Evolutionary conservation across 1,140 invertebrate species (phyloP).

Genomic region (Eumeta japonica): DNA sequence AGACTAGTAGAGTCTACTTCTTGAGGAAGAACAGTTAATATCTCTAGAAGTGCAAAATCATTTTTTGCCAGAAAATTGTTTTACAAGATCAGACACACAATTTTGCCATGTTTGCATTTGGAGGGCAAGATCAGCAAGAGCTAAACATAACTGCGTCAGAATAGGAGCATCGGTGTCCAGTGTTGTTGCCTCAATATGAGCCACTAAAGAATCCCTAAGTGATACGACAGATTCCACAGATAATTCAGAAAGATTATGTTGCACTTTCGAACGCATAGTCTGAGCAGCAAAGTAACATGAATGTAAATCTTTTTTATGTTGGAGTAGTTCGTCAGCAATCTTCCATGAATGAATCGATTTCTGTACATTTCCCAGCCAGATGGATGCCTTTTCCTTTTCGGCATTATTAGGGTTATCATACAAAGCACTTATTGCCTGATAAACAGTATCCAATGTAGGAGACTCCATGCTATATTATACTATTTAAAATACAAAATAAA

Average conservation of each 20-base stretch:
- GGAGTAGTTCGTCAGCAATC: conserved; percentile 89
- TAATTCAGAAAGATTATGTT: conserved; percentile 91
- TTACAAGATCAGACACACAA: conserved; percentile 82
- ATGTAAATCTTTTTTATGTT: conserved; percentile 83
- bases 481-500: too few relatives aligned
- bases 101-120: conserved; percentile 92
- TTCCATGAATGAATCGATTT: conserved; percentile 97
- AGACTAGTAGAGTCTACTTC: conserved; percentile 85
- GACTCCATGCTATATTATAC: conserved; percentile 40
- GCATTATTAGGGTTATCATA: too few relatives aligned
- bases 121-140: conserved; percentile 89
- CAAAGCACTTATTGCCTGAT: conserved; percentile 70
- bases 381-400: conserved; percentile 85
- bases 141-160: conserved; percentile 88
- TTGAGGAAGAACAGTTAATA: conserved; percentile 93
- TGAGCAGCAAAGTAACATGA: conserved; percentile 98
- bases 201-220: conserved; percentile 86
- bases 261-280: conserved; percentile 94
- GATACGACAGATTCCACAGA: conserved; percentile 81
- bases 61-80: conserved; percentile 65
- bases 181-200: conserved; percentile 84
- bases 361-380: conserved; percentile 91
- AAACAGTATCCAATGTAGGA: conserved; percentile 46
- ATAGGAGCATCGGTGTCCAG: conserved; percentile 81
- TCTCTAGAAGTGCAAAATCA: conserved; percentile 82